These are phyloP conservation scores for Lordiphosa collinella DNA, from an alignment of 1,140 invertebrate species.

Conservation along the genomic window DNA sequence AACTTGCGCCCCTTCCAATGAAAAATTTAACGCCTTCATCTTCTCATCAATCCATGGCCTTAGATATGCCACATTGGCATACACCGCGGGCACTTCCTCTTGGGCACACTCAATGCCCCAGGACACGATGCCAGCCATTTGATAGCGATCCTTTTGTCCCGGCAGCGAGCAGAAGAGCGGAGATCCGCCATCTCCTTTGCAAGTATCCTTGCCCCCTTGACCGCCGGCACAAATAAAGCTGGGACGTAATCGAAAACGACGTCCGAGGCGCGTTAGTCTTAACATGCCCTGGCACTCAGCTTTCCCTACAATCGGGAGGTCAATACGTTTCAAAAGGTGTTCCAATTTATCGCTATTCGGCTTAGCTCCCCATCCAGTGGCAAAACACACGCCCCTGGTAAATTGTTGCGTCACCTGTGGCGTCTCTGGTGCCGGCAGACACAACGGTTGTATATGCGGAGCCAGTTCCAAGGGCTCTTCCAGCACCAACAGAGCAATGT, in stretches of 20 bases:
- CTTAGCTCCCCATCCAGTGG: conserved; percentile 85
- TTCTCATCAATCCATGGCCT: conserved; percentile 82
- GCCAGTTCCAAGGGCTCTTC: conserved; percentile 83
- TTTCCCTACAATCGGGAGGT: conserved; percentile 83
- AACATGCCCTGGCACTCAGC: conserved; percentile 82
- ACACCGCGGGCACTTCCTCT: conserved; percentile 85
- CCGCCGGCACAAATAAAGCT: conserved; percentile 84
- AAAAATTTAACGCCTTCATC: conserved; percentile 21
- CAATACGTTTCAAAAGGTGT: conserved; percentile 81
- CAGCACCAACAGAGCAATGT: conserved; percentile 86
- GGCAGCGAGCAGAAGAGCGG: conserved; percentile 84
- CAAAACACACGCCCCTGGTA: conserved; percentile 79
- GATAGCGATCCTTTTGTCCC: conserved; percentile 80
- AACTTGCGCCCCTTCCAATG: conserved; percentile 1
- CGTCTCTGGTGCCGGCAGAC: conserved; percentile 82
- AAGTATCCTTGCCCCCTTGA: conserved; percentile 84
- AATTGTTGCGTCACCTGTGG: conserved; percentile 25
- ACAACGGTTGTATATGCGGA: conserved; percentile 86
- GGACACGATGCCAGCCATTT: conserved; percentile 83
- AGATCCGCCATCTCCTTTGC: conserved; percentile 82
- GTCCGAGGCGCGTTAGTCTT: conserved; percentile 80
- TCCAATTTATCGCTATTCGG: conserved; percentile 82
- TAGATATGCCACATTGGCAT: conserved; percentile 83
- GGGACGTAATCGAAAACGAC: conserved; percentile 82
- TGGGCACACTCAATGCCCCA: conserved; percentile 82